phyloP scores from a whole-genome alignment of 1,140 invertebrate genomes.

The Neodiprion virginianus region DNA sequence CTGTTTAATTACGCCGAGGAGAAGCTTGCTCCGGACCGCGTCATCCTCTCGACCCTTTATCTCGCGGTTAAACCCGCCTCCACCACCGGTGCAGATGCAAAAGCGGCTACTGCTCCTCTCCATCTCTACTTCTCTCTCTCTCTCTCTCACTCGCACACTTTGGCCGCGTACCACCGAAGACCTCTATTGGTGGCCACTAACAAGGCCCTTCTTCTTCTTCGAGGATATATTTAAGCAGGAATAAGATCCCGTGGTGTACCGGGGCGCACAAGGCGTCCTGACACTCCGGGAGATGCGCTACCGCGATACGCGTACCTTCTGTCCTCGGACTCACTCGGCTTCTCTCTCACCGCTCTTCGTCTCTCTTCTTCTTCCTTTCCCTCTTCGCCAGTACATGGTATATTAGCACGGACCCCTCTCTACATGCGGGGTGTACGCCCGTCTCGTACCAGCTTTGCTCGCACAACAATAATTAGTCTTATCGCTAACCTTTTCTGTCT shows the following conservation, averaged over 20 bases:
- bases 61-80: no score
- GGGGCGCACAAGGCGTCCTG: slow-evolving; percentile 34
- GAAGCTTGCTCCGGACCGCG: no score
- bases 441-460: neutral
- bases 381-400: neutral
- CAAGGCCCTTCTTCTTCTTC: neutral
- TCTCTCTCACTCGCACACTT: slow-evolving; percentile 2
- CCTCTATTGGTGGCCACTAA: neutral
- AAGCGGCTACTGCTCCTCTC: neutral
- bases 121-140: neutral
- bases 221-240: neutral
- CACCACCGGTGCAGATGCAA: no score
- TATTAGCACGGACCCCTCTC: neutral
- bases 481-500: slow-evolving; percentile 35
- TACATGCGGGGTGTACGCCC: no score
- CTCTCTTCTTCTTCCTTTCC: neutral
- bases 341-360: neutral
- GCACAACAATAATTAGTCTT: slow-evolving; percentile 56
- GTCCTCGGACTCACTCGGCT: slow-evolving; percentile 36
- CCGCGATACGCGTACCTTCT: slow-evolving; percentile 51
- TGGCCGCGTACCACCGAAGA: neutral
- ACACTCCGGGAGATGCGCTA: slow-evolving; percentile 53
- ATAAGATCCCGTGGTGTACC: slow-evolving; percentile 15
- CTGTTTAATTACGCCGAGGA: no score
- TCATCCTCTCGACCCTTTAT: neutral